phyloP scores from a whole-genome alignment of 2,113 vertebrate species.

The Noctilio leporinus region DNA sequence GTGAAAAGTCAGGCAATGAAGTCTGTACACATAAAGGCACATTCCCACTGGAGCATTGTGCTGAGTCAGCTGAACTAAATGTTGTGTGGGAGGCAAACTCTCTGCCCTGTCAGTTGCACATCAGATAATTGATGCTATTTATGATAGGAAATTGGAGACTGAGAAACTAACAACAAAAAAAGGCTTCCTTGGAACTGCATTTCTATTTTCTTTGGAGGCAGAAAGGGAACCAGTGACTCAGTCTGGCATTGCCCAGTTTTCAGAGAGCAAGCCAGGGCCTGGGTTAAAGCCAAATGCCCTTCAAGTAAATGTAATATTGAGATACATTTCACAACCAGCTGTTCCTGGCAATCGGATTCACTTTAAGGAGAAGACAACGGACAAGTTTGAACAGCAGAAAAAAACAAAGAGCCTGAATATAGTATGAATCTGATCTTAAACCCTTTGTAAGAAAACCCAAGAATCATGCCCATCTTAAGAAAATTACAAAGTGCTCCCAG shows the following conservation, averaged over 20 bases:
- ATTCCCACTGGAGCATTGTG: neutral
- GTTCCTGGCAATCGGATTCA: neutral
- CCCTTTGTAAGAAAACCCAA: neutral
- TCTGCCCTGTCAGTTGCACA: neutral
- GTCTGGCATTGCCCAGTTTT: neutral
- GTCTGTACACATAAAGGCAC: neutral
- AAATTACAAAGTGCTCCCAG: neutral
- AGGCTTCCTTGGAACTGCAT: neutral
- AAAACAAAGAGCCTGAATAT: neutral
- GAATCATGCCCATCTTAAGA: neutral
- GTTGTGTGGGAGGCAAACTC: neutral
- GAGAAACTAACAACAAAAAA: neutral
- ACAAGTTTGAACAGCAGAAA: neutral
- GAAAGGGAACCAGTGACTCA: neutral
- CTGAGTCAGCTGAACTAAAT: neutral
- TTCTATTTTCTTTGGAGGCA: slow-evolving; percentile 13
- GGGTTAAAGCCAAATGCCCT: neutral
- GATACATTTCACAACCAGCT: neutral
- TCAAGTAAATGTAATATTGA: neutral
- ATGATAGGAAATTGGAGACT: slow-evolving; percentile 24
- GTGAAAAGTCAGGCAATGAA: neutral
- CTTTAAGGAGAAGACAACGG: neutral
- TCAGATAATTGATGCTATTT: slow-evolving; percentile 27
- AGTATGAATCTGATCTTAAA: neutral
- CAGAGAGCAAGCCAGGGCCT: neutral